phyloP scores from a whole-genome alignment of 2,888 invertebrate genomes.

The Yponomeuta malinellus region DNA sequence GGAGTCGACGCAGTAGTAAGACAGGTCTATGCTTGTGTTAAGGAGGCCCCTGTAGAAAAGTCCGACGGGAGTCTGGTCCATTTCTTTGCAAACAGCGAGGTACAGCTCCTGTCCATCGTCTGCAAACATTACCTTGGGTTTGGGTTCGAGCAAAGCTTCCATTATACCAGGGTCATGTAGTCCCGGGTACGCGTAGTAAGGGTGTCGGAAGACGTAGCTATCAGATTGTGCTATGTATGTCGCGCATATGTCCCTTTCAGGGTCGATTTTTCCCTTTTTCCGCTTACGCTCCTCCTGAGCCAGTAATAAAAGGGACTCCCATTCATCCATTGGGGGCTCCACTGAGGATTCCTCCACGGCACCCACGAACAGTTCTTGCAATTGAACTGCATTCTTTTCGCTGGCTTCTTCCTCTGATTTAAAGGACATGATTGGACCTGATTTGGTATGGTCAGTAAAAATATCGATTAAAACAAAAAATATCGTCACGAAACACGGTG shows the following conservation, averaged over 20 bases:
- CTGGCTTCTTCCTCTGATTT: no score
- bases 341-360: slow-evolving; percentile 36
- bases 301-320: slow-evolving; percentile 45
- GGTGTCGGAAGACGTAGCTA: slow-evolving; percentile 46
- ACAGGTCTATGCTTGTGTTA: slow-evolving; percentile 41
- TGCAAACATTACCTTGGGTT: slow-evolving; percentile 32
- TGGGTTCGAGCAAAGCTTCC: slow-evolving; percentile 39
- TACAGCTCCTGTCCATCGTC: slow-evolving; percentile 56
- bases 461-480: no score
- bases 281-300: slow-evolving; percentile 36
- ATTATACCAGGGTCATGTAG: slow-evolving; percentile 53
- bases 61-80: slow-evolving; percentile 42
- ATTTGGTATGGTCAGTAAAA: no score
- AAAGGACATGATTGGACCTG: no score
- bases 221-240: slow-evolving; percentile 45
- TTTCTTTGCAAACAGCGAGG: slow-evolving; percentile 45
- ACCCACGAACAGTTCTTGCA: no score
- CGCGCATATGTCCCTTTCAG: slow-evolving; percentile 49
- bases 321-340: slow-evolving; percentile 49
- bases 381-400: no score
- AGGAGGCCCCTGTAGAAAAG: slow-evolving; percentile 40
- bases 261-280: slow-evolving; percentile 30
- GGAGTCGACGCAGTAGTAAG: slow-evolving; percentile 51
- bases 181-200: slow-evolving; percentile 51
- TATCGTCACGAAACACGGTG: no score